A percentile compares a stretch with the other conserved stretches of the same genome.
Evolutionary conservation across 1,140 invertebrate genomes (phyloP).

Genomic region (Triops longicaudatus): DNA sequence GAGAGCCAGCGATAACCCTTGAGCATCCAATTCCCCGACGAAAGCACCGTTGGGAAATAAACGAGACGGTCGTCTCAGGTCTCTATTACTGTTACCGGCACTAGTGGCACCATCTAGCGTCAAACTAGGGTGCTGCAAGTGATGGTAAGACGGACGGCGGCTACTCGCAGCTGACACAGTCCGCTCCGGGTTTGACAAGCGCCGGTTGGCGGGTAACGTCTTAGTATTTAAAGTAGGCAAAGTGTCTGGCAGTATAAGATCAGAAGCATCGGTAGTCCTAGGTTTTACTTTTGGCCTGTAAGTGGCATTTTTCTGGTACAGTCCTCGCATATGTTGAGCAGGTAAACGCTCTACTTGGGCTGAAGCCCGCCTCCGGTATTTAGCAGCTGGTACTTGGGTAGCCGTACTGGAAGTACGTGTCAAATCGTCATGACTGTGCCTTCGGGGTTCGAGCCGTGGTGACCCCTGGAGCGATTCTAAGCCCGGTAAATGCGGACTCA

Average conservation of each 20-base stretch:
- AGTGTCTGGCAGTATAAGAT: background rate
- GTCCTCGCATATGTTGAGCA: background rate
- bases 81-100: background rate
- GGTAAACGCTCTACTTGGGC: conserved; percentile 5
- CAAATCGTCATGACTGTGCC: conserved; percentile 26
- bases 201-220: background rate
- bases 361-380: conserved; percentile 20
- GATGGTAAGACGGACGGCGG: conserved; percentile 20
- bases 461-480: background rate
- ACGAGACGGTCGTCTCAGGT: background rate
- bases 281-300: background rate
- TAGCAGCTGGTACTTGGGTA: background rate
- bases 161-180: background rate
- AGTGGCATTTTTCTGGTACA: background rate
- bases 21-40: background rate
- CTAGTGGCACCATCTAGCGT: conserved; percentile 2
- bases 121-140: conserved; percentile 12
- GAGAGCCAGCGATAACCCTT: background rate
- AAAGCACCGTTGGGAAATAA: background rate
- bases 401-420: background rate
- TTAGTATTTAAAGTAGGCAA: background rate
- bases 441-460: background rate
- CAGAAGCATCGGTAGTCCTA: background rate
- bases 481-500: conserved; percentile 3
- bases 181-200: background rate